Evolutionary conservation across 2,113 vertebrate genomes (phyloP), one percentile per base, ranked within the genome.

Genomic region (Rhegmatorhina hoffmannsi): DNA sequence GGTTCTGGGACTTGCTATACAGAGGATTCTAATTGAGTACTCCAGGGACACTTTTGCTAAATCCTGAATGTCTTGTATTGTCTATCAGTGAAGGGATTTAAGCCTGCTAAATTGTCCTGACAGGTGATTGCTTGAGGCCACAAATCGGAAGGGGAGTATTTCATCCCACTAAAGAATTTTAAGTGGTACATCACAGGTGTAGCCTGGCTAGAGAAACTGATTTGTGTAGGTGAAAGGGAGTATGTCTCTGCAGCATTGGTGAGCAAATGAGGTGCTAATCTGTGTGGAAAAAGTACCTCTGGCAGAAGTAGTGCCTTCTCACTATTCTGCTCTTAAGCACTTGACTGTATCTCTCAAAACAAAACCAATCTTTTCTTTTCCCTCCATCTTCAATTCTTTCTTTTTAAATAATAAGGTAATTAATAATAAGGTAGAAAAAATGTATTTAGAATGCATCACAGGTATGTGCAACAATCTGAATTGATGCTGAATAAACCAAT

Each of bases 141-240:
- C 67, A 83, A 88, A 87, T 78, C 29, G 16, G 44, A 84, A 77
- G 10, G 23, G 68, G 79, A 49, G 66, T 59, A 21, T 82, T 90
- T 90, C 43, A 70, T 85, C 70, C 86, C n/a, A 58, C 59, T 67
- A 4, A 92, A 68, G 91, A 86, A 74, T 95, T 94, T 90, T 90
- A 95, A 94, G 83, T 94, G 55, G 58, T 86, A 15, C 49, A 76
- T 88, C 70, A 43, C 17, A 25, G 47, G 55, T 60, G 33, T 21
- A 60, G 66, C 46, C 49, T 79, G 67, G 34, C 58, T 76, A 38
- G 88, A 56, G 58, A 60, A 67, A 33, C 34, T 90, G 43, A 49
- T 67, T 33, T 31, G 14, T 26, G n/a, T 44, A 44, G 72, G 89
- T 92, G 59, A 88, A 90, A 79, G 46, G 36, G 31, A 69, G 28